Evolutionary conservation across 2,797 vertebrate species (phyloP), one percentile per base, ranked within the genome.

Genomic region (Rhynchotus rufescens): DNA sequence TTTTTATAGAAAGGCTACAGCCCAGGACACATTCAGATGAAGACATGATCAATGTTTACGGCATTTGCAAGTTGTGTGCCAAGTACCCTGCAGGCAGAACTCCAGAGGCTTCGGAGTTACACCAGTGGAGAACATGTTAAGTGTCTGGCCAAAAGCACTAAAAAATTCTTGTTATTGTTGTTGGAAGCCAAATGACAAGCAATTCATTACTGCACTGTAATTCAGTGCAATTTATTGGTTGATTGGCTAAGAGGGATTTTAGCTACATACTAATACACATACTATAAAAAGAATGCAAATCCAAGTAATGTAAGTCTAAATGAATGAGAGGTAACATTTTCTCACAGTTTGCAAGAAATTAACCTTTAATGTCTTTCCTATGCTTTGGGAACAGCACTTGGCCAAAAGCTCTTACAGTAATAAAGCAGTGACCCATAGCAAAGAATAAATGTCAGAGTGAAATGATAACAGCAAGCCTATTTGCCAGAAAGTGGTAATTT

Each of bases 301-400:
- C 67, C 82, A 83, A 83, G 86, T 93, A 95, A 94, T 69, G 74
- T 74, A 95, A 93, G 77, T 80, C 80, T 91, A 96, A 94, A 79
- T 87, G 91, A 93, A 95, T 67, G 80, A 95, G 92, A 96, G 94
- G 75, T 85, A 93, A 93, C 86, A 92, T 96, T 96, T 96, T 95
- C 94, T 95, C 91, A 94, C 94, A 94, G 91, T 94, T 96, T 94
- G 88, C 84, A 94, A 93, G 93, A 85, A 96, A 96, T 96, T 96
- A 96, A 96, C 94, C 92, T 96, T 93, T 96, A 94, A 85, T n/a
- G 65, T 96, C 93, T 96, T 89, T 94, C 61, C 67, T 86, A 26
- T 83, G 88, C 91, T 96, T 93, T 94, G 71, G 77, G 87, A 97
- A 96, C 94, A 88, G 80, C 86, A 95, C 89, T 96, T 96, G 88